These are phyloP conservation scores for Ptychoptera albimana DNA, from an alignment of 2,888 invertebrate genomes.

Conservation along the genomic window DNA sequence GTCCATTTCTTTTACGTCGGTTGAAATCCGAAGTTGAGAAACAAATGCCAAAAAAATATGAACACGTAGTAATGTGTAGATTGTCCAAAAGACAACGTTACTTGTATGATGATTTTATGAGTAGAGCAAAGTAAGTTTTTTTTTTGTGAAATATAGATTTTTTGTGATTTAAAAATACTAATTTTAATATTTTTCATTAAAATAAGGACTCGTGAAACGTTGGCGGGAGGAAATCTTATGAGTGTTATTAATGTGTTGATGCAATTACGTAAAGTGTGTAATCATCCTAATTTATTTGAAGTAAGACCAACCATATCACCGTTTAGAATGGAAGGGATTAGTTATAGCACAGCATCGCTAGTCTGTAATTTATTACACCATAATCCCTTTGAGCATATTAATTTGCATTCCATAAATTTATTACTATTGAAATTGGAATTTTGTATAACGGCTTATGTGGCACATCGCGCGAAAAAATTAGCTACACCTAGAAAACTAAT, in stretches of 20 bases:
- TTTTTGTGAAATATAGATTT: slow-evolving; percentile 3
- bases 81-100: slow-evolving; percentile 91
- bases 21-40: slow-evolving; percentile 92
- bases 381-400: slow-evolving; percentile 56
- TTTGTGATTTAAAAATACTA: slow-evolving; percentile 4
- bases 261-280: slow-evolving; percentile 95
- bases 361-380: slow-evolving; percentile 53
- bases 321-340: slow-evolving; percentile 70
- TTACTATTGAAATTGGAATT: slow-evolving; percentile 48
- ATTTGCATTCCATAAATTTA: slow-evolving; percentile 46
- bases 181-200: slow-evolving; percentile 1
- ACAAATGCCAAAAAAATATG: slow-evolving; percentile 93
- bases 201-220: slow-evolving; percentile 78
- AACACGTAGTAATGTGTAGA: slow-evolving; percentile 85
- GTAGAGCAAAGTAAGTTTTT: slow-evolving; percentile 66
- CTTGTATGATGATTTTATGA: slow-evolving; percentile 99
- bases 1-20: slow-evolving; percentile 83
- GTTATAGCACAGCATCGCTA: slow-evolving; percentile 51
- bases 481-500: slow-evolving; percentile 55
- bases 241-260: slow-evolving; percentile 93
- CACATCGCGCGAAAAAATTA: slow-evolving; percentile 61
- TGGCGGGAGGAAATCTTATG: slow-evolving; percentile 82
- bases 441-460: slow-evolving; percentile 63
- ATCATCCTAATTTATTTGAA: slow-evolving; percentile 97
- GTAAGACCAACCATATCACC: slow-evolving; percentile 89